These are phyloP conservation scores for Pseudachorutes palmiensis DNA, from an alignment of 1,140 invertebrate species.

Conservation along the genomic window DNA sequence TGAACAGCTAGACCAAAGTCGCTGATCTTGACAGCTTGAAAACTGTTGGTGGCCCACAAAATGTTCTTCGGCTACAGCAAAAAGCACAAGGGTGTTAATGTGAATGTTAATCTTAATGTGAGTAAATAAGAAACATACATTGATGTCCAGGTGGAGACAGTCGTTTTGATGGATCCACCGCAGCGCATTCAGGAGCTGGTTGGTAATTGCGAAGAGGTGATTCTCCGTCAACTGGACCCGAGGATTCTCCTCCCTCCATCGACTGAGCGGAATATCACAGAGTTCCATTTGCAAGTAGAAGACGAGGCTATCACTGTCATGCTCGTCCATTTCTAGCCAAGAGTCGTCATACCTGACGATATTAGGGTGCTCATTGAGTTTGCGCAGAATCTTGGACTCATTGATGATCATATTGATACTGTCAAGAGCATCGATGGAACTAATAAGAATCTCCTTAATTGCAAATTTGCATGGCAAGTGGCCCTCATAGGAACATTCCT, in stretches of 20 bases:
- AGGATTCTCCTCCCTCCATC: slow-evolving; percentile 25
- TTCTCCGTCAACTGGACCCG: neutral
- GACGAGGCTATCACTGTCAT: slow-evolving; percentile 16
- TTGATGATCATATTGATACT: slow-evolving; percentile 30
- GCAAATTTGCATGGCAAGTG: slow-evolving; percentile 18
- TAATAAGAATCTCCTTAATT: slow-evolving; percentile 28
- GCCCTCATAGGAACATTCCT: neutral
- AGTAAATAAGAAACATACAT: slow-evolving; percentile 17
- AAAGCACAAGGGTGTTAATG: neutral
- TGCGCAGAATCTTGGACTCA: slow-evolving; percentile 28
- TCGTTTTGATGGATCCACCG: slow-evolving; percentile 25
- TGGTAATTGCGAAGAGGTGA: neutral
- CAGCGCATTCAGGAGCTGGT: slow-evolving; percentile 23
- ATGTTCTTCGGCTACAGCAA: slow-evolving; percentile 32
- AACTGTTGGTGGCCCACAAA: slow-evolving; percentile 21
- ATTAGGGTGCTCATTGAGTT: slow-evolving; percentile 20
- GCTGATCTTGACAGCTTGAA: slow-evolving; percentile 22
- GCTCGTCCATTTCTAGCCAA: slow-evolving; percentile 31
- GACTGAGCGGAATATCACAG: slow-evolving; percentile 17
- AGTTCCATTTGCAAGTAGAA: slow-evolving; percentile 35
- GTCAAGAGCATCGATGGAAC: slow-evolving; percentile 16
- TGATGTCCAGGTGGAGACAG: slow-evolving; percentile 36
- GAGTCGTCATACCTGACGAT: slow-evolving; percentile 29
- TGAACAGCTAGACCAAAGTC: slow-evolving; percentile 31
- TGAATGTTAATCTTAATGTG: neutral